Conservation (phyloP, 2,888 invertebrate genomes). For the Hypercompe scribonia region DNA sequence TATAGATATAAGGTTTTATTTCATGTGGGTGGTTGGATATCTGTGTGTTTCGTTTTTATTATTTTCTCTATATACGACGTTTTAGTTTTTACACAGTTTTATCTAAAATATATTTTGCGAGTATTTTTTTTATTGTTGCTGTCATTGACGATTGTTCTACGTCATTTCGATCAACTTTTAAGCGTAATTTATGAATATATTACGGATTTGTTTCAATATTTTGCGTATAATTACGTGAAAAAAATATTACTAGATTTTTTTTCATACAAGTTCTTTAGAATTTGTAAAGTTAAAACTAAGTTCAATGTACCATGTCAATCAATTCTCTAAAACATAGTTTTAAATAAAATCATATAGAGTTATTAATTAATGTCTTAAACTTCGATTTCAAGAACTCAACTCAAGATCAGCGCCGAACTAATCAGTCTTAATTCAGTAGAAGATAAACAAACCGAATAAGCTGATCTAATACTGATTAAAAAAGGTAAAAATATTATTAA, state of each 20-base stretch:
- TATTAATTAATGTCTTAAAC: no score
- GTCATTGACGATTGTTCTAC: background rate
- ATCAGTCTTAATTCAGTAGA: background rate
- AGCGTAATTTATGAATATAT: no score
- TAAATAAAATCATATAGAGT: no score
- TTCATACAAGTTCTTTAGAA: background rate
- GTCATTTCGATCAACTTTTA: background rate
- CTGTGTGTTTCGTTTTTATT: background rate
- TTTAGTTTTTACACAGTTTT: background rate
- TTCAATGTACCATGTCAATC: background rate
- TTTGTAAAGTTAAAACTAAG: background rate
- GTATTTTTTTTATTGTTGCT: background rate
- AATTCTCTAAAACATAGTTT: no score
- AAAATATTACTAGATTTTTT: no score
- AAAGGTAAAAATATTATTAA: background rate
- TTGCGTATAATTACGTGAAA: no score
- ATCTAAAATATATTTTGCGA: background rate
- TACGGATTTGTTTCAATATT: no score
- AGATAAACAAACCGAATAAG: background rate
- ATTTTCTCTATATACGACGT: background rate
- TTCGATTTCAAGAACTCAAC: background rate
- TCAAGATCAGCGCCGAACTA: no score
- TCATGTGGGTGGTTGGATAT: background rate
- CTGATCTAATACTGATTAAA: background rate
- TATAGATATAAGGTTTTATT: slow-evolving; percentile 25